phyloP scores from a whole-genome alignment of 2,797 vertebrate genomes.

The Mus spretus region DNA sequence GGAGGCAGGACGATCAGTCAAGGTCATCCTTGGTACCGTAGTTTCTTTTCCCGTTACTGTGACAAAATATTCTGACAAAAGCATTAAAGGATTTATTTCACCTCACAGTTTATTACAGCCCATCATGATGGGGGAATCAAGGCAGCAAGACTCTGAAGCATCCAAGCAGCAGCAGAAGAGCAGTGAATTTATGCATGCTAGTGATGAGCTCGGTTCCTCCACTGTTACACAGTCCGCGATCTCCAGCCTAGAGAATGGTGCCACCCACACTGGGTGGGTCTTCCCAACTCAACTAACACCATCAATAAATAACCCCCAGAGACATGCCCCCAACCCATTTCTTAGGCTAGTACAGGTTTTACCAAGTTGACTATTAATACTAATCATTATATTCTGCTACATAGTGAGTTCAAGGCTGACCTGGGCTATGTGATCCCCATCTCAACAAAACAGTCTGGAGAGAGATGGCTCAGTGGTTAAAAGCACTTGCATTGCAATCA shows the following conservation, averaged over 20 bases:
- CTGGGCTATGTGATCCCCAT: neutral
- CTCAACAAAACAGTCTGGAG: neutral
- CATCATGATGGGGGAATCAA: neutral
- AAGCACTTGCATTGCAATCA: neutral
- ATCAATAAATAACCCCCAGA: neutral
- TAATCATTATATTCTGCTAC: neutral
- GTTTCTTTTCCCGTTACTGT: neutral
- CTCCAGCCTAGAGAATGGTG: neutral
- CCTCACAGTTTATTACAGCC: conserved; percentile 27
- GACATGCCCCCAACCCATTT: neutral
- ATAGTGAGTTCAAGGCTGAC: neutral
- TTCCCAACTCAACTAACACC: conserved; percentile 4
- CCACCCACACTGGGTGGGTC: conserved; percentile 28
- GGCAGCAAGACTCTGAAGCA: neutral
- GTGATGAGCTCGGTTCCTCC: neutral
- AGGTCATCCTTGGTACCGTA: neutral
- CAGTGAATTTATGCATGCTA: conserved; percentile 2
- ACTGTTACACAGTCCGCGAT: neutral
- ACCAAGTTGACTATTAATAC: neutral
- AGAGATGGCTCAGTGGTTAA: neutral
- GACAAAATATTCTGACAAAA: neutral
- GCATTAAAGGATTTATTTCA: conserved; percentile 4
- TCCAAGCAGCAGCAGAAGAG: neutral
- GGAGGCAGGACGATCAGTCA: neutral
- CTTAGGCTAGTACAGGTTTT: neutral